Evolutionary conservation across 2,797 vertebrate species (phyloP).

Genomic region (Myotis findleyi): DNA sequence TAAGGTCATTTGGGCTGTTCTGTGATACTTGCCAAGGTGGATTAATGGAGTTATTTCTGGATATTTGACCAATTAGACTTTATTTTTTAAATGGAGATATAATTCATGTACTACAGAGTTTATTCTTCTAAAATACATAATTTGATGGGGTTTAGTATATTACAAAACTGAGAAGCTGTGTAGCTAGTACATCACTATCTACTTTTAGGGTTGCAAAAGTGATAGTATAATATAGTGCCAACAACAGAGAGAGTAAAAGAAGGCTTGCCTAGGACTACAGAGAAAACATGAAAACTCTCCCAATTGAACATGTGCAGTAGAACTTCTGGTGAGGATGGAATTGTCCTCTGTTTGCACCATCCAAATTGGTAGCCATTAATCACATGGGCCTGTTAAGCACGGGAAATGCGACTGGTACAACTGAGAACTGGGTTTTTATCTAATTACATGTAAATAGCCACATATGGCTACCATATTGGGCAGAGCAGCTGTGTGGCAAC

Average conservation of each 20-base stretch:
- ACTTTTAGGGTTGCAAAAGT: not conserved
- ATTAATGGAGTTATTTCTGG: not conserved
- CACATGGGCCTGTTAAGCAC: not conserved
- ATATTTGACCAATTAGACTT: not conserved
- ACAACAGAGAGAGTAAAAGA: not conserved
- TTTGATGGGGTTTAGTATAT: not conserved
- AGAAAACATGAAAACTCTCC: not conserved
- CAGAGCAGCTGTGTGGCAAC: not conserved
- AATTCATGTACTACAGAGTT: not conserved
- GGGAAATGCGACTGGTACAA: not conserved
- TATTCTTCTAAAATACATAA: not conserved
- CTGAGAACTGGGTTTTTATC: not conserved
- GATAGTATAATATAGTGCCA: not conserved
- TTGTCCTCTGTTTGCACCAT: not conserved
- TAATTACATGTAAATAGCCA: conserved; percentile 25
- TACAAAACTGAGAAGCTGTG: not conserved
- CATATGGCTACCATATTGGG: conserved; percentile 66
- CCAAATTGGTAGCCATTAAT: not conserved
- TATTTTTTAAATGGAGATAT: not conserved
- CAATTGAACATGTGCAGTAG: not conserved
- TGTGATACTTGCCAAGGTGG: not conserved
- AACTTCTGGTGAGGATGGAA: not conserved
- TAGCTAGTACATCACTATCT: not conserved
- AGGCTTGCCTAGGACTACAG: not conserved
- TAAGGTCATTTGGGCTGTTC: not conserved